These are phyloP conservation scores for Emydocephalus ijimae DNA, from an alignment of 2,113 vertebrate genomes.

Conservation along the genomic window DNA sequence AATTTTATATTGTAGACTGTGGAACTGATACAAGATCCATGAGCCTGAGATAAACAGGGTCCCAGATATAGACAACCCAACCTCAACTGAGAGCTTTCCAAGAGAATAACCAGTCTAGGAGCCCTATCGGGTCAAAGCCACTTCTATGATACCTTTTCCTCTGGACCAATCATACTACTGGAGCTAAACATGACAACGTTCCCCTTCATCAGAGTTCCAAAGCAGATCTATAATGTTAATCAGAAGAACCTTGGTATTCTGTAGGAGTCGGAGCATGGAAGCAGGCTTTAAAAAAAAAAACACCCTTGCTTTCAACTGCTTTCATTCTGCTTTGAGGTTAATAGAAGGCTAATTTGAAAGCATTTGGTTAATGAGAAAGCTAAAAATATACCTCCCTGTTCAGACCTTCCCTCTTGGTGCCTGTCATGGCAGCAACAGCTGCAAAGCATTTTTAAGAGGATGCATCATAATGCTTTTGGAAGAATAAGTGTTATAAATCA, in stretches of 20 bases:
- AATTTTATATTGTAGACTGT: neutral
- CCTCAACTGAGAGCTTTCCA: neutral
- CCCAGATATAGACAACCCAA: neutral
- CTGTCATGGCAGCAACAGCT: neutral
- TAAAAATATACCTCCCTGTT: conserved; percentile 71
- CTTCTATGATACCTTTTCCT: neutral
- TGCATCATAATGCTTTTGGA: conserved; percentile 8
- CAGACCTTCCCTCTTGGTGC: conserved; percentile 38
- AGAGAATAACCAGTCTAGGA: neutral
- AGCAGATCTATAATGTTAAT: conserved; percentile 58
- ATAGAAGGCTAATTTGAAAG: conserved; percentile 82
- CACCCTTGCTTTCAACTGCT: conserved; percentile 48
- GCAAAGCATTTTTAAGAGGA: neutral
- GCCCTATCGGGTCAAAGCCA: neutral
- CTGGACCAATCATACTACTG: conserved; percentile 6
- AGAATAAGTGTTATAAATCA: conserved; percentile 21
- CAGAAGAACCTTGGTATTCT: conserved; percentile 68
- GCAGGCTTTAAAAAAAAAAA: neutral
- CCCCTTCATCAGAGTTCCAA: conserved; percentile 60
- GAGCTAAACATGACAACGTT: conserved; percentile 30
- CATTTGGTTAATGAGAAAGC: conserved; percentile 77
- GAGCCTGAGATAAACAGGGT: neutral
- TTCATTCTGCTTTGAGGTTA: conserved; percentile 78
- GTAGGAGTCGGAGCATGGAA: conserved; percentile 62
- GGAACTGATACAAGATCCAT: neutral